Conservation (phyloP, 2,113 vertebrate species). For the Odobenus rosmarus region DNA sequence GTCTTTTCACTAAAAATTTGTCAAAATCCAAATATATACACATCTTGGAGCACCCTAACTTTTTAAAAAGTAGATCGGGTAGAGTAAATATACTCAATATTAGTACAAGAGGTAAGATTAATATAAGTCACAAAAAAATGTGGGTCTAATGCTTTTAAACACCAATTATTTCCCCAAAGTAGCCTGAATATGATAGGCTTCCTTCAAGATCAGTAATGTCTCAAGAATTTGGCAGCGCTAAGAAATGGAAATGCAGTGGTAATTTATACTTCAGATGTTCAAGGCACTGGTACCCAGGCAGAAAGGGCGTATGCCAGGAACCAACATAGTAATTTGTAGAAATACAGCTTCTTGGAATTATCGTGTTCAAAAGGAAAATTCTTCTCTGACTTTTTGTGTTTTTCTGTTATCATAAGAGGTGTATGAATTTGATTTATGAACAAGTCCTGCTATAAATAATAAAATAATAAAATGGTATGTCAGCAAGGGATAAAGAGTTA, state of each 20-base stretch:
- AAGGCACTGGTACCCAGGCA: not conserved
- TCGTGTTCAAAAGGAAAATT: conserved; percentile 15
- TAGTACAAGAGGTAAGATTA: not conserved
- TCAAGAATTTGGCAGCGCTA: conserved; percentile 23
- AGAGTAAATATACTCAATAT: not conserved
- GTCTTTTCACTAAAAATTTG: not conserved
- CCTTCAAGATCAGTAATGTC: not conserved
- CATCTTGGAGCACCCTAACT: not conserved
- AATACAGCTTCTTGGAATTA: conserved; percentile 57
- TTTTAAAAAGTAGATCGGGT: not conserved
- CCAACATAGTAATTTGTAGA: not conserved
- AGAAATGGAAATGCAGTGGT: not conserved
- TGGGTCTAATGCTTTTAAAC: not conserved
- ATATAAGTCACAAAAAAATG: not conserved
- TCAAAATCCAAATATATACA: not conserved
- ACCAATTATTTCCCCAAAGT: not conserved
- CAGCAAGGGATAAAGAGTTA: conserved; percentile 64
- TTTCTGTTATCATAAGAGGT: conserved; percentile 52
- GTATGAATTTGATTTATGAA: conserved; percentile 60
- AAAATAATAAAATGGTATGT: conserved; percentile 72
- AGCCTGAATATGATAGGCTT: not conserved
- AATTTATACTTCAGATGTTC: conserved; percentile 45
- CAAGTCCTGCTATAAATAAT: conserved; percentile 59
- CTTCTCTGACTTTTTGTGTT: not conserved
- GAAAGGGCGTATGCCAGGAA: not conserved